Evolutionary conservation across 1,140 invertebrate species (phyloP).

Genomic region (Diorhabda carinulata): DNA sequence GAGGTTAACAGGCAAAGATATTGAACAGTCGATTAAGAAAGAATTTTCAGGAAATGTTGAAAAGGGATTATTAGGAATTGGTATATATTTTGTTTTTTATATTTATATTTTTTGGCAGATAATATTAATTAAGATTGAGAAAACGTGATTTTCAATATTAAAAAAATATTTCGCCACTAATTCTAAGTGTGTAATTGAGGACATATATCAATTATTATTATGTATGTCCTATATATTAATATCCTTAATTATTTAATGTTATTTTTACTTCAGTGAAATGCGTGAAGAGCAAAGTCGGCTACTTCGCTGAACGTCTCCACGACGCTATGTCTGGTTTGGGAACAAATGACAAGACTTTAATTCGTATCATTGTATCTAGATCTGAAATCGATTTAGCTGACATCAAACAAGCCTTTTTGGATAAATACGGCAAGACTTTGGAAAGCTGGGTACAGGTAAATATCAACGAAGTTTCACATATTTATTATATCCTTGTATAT

Average conservation of each 20-base stretch:
- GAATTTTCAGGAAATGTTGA: conserved; percentile 85
- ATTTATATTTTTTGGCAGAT: background rate
- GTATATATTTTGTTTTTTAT: conserved; percentile 51
- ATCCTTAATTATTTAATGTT: background rate
- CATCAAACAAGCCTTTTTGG: conserved; percentile 84
- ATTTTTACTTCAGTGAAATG: conserved; percentile 66
- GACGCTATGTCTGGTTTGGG: conserved; percentile 86
- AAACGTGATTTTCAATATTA: no score
- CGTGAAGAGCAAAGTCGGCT: conserved; percentile 85
- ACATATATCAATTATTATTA: no score
- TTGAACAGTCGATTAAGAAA: conserved; percentile 81
- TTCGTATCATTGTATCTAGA: conserved; percentile 84
- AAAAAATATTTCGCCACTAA: no score
- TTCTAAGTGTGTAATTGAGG: no score
- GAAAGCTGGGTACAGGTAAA: conserved; percentile 80
- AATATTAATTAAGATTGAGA: no score
- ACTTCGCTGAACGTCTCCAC: conserved; percentile 88
- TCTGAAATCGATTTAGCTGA: conserved; percentile 90
- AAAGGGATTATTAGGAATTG: conserved; percentile 80
- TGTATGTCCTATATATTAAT: no score
- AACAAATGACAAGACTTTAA: conserved; percentile 85
- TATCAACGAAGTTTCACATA: conserved; percentile 31
- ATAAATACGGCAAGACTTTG: conserved; percentile 78
- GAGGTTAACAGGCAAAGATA: conserved; percentile 68
- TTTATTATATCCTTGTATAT: no score